phyloP scores from a whole-genome alignment of 2,888 invertebrate genomes.

The Meloe dianella region DNA sequence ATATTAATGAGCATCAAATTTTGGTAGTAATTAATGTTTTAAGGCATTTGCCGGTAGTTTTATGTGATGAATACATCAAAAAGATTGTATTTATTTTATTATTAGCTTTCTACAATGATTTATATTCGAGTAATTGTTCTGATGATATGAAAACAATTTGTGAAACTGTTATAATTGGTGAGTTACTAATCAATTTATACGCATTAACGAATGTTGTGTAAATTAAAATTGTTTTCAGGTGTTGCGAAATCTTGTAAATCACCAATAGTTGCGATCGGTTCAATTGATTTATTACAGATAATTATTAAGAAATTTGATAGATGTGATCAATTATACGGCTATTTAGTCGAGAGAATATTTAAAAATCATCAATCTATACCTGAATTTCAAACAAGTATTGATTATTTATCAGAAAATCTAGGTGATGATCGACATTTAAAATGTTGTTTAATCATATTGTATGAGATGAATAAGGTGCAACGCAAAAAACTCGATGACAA shows the following conservation, averaged over 20 bases:
- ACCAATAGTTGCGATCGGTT: conserved; percentile 35
- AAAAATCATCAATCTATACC: conserved; percentile 42
- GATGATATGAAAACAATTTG: conserved; percentile 23
- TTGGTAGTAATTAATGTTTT: conserved; percentile 42
- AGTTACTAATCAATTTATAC: too few species aligned
- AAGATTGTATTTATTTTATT: conserved; percentile 47
- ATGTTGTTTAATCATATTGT: conserved; percentile 42
- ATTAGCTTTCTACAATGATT: conserved; percentile 46
- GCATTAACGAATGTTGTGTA: too few species aligned
- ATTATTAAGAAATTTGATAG: conserved; percentile 42
- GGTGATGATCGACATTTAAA: conserved; percentile 42
- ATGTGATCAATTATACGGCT: conserved; percentile 42
- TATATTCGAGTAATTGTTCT: conserved; percentile 31
- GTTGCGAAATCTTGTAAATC: conserved; percentile 43
- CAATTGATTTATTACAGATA: conserved; percentile 35
- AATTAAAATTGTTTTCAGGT: too few species aligned
- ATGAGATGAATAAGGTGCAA: conserved; percentile 46
- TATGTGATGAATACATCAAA: conserved; percentile 40
- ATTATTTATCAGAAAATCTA: conserved; percentile 43
- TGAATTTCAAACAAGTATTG: conserved; percentile 39
- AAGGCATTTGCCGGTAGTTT: conserved; percentile 46
- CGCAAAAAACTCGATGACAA: conserved; percentile 44
- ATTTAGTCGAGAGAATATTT: conserved; percentile 45
- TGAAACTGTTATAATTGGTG: conserved; percentile 47
- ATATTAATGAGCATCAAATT: conserved; percentile 37